These are phyloP conservation scores for Halcyon chelicuti DNA, from an alignment of 2,797 vertebrate species.

Conservation along the genomic window DNA sequence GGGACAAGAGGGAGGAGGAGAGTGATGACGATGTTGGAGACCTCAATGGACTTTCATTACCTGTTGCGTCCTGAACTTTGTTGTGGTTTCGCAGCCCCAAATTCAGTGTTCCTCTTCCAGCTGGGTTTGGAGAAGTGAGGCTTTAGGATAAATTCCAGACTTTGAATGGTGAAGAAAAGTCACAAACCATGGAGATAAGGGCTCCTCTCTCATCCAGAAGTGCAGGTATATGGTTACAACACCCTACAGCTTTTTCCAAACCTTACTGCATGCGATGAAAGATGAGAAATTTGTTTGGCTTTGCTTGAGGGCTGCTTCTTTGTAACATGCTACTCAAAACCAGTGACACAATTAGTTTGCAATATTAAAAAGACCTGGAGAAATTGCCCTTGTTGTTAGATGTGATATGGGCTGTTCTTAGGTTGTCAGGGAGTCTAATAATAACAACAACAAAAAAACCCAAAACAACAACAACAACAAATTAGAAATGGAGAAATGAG, in stretches of 20 bases:
- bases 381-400: not conserved
- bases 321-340: not conserved
- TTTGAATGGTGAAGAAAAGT: not conserved
- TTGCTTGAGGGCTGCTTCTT: not conserved
- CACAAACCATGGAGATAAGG: not conserved
- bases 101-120: not conserved
- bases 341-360: not conserved
- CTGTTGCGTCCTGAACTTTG: not conserved
- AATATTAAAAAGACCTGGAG: not conserved
- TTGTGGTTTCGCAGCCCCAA: not conserved
- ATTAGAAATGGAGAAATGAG: not conserved
- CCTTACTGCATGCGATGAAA: not conserved
- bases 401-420: not conserved
- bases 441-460: not conserved
- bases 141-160: not conserved
- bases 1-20: not conserved
- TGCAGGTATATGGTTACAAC: not conserved
- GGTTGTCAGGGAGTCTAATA: not conserved
- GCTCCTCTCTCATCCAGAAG: not conserved
- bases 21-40: not conserved
- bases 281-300: not conserved
- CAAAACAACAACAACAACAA: too few relatives aligned
- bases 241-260: not conserved
- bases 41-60: not conserved
- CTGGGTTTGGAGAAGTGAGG: not conserved